Percentiles rank a stretch among this genome's conserved stretches.
Conservation (phyloP, 1,140 invertebrate genomes). For the Hypsibius dujardini region DNA sequence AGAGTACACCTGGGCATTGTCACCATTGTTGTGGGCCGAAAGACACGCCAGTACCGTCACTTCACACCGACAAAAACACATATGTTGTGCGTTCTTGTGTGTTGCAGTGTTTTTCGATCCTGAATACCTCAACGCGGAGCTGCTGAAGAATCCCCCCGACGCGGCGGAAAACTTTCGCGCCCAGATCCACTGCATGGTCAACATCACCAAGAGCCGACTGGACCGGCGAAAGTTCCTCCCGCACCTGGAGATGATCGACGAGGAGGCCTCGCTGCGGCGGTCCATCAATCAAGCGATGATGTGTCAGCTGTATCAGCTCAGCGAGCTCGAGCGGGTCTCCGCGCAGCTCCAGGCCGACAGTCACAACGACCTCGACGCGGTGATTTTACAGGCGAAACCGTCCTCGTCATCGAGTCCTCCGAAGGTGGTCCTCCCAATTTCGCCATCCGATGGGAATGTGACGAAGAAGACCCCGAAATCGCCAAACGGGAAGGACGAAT, state of each 20-base stretch:
- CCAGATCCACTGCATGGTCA: conserved; percentile 14
- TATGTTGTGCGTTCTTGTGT: too few relatives aligned
- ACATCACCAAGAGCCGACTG: conserved; percentile 12
- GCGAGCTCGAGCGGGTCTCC: background rate
- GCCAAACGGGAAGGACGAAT: background rate
- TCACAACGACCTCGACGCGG: background rate
- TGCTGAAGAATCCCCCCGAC: background rate
- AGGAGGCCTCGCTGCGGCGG: background rate
- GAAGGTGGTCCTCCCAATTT: background rate
- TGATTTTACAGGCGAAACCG: background rate
- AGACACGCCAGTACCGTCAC: too few relatives aligned
- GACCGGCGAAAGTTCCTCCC: conserved; percentile 4
- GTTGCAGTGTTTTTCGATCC: background rate
- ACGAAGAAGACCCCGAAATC: background rate
- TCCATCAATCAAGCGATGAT: background rate
- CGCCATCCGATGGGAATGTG: background rate
- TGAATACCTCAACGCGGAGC: background rate
- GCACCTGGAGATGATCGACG: conserved; percentile 10
- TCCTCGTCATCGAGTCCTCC: background rate
- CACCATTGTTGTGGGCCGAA: too few relatives aligned
- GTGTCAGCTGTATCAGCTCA: background rate
- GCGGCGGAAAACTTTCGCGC: conserved; percentile 5
- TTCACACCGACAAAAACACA: too few relatives aligned
- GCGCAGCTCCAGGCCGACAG: background rate
- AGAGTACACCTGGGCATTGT: too few relatives aligned